These are phyloP conservation scores for Ataeniobius toweri DNA, from an alignment of 2,797 vertebrate genomes.

Conservation along the genomic window DNA sequence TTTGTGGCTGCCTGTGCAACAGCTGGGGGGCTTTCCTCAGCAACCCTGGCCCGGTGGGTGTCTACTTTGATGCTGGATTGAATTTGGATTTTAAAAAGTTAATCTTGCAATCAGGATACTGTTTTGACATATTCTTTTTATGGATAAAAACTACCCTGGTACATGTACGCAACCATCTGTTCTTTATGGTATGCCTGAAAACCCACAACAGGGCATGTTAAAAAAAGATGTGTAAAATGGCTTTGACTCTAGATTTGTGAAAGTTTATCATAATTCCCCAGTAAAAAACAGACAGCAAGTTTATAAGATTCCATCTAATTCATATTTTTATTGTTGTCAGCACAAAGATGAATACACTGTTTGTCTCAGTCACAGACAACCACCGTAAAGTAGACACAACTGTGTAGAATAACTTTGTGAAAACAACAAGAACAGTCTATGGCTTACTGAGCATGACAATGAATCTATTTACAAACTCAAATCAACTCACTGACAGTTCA, in stretches of 20 bases:
- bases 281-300: constrained; percentile 17
- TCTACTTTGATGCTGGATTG: too few relatives aligned
- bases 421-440: constrained; percentile 74
- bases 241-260: background rate
- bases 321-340: constrained; percentile 80
- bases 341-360: constrained; percentile 72
- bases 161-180: too few relatives aligned
- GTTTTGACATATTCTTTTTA: too few relatives aligned
- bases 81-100: too few relatives aligned
- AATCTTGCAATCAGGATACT: too few relatives aligned
- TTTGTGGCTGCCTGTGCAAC: too few relatives aligned
- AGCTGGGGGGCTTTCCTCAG: too few relatives aligned
- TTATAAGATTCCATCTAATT: constrained; percentile 62
- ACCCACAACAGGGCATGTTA: too few relatives aligned
- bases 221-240: background rate
- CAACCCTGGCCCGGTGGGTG: too few relatives aligned
- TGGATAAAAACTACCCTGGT: too few relatives aligned
- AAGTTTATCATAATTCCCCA: background rate
- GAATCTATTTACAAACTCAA: constrained; percentile 76
- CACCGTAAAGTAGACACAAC: constrained; percentile 65
- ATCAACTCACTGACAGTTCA: constrained; percentile 69
- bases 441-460: constrained; percentile 79
- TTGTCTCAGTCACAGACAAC: constrained; percentile 61
- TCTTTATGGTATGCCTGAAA: too few relatives aligned
- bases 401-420: constrained; percentile 78